Base-by-base conservation (phyloP, 2,113 vertebrate genomes). In the Gymnobelideus leadbeateri region DNA sequence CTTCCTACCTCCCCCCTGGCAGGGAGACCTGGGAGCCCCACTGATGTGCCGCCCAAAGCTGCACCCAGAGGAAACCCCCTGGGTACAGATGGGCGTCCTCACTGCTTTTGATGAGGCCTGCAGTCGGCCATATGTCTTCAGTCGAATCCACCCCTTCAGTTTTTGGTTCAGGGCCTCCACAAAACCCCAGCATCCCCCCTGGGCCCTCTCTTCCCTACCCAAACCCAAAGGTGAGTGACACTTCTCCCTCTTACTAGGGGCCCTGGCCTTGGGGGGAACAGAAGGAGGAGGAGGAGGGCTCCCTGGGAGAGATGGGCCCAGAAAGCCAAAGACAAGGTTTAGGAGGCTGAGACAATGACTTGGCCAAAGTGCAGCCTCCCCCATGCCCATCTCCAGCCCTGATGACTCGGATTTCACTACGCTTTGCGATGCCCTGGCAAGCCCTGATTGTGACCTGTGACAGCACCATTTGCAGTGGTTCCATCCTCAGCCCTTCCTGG, bases 21-120 rank as follows among this genome's bases (percentile, higher is more conserved):
- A 97, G 97, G 97, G 96, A 95, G 96, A 97, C 47, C 43, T 96
- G 54, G 96, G 97, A 10, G 94, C 96, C 90, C 96, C 96, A 14
- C 51, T 97, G 31, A 95, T 97, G 24, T 97, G 96, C 91, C 93
- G 49, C 51, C 57, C 57, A 31, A 61, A 61, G 57, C 89, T 95
- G 16, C 91, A 90, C 31, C 91, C 92, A 53, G 94, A 93, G 50
- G 94, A 97, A 8, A 91, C 37, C 8, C 57, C 57, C 25, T 97
- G 96, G 96, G 92, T 97, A 0, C 96, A 96, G 90, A 90, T 96
- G 89, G 97, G 96, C 52, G 94, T 96, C 21, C 91, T 97, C 91
- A 96, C 50, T 90, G 61, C 94, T 25, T 97, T 96, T 91, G 95
- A 97, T 53, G 94, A 97, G 77, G 50, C 61, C 14, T 97, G 94